These are phyloP conservation scores for Dione vanillae DNA, from an alignment of 2,888 invertebrate genomes.

Conservation along the genomic window DNA sequence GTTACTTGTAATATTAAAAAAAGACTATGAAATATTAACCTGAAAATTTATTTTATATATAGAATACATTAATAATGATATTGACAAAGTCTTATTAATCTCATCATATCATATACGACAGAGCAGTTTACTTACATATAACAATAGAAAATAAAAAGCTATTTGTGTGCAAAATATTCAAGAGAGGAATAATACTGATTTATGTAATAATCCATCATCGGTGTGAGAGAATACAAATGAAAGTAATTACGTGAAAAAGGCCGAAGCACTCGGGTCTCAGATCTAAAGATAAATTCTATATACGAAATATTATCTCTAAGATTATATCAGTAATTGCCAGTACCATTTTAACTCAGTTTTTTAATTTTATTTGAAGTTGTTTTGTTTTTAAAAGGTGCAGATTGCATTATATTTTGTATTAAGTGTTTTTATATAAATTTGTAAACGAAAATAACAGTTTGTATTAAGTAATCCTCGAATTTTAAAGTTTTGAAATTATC, in stretches of 20 bases:
- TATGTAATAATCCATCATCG: conserved; percentile 36
- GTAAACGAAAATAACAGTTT: not conserved
- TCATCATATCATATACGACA: conserved; percentile 9
- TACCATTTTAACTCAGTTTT: conserved; percentile 57
- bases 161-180: conserved; percentile 6
- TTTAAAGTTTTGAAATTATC: not conserved
- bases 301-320: conserved; percentile 67
- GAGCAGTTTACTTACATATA: conserved; percentile 4
- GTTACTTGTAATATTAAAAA: conserved; percentile 2
- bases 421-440: not conserved
- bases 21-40: too few relatives aligned
- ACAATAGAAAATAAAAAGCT: conserved; percentile 16
- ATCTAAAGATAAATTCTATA: conserved; percentile 51
- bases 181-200: conserved; percentile 13
- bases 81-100: not conserved
- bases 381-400: not conserved
- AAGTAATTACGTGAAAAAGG: conserved; percentile 57
- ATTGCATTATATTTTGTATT: not conserved
- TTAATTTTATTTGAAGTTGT: not conserved
- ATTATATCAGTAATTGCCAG: conserved; percentile 71
- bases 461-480: not conserved
- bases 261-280: conserved; percentile 48
- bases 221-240: conserved; percentile 56
- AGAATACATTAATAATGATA: too few relatives aligned
- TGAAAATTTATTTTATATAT: too few relatives aligned